Evolutionary conservation across 2,113 vertebrate genomes (phyloP), one percentile per base, ranked within the genome.

Genomic region (Oryzias celebensis): DNA sequence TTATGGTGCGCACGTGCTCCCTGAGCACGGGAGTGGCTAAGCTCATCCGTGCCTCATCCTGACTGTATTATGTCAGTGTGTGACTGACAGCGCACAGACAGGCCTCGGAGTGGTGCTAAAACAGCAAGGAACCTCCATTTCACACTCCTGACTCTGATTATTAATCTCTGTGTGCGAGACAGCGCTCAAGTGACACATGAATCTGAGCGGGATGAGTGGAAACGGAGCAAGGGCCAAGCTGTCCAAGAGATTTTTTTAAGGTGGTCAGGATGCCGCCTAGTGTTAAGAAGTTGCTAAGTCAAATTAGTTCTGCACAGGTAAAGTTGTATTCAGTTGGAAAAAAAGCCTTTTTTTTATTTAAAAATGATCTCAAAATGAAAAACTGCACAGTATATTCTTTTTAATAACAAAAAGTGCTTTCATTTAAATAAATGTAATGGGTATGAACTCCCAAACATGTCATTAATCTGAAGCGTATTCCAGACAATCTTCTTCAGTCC

Each of bases 401-500:
- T 2, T 36, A 36, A 36, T 36, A 8, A 36, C 8, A 46, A 71
- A 68, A 52, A 16, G 20, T 22, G 24, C 53, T 58, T 26, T 48
- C 58, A 10, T 28, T 71, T 75, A 10, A 24, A 5, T 22, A 48
- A 46, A 52, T 60, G 62, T 23, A 17, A 60, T 50, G 62, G 63
- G 52, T 65, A 60, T 48, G 18, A 74, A 52, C 60, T 22, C 63
- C 72, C 75, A 85, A 85, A 81, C 80, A 77, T 84, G 66, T 71
- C 80, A 77, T 84, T 68, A 70, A 83, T 78, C 65, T 44, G 62
- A 66, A 74, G 76, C 65, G 79, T 78, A 87, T 87, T 66, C 75
- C 79, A 85, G 88, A 91, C 89, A 88, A 88, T 90, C 87, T 88
- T 90, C 73, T 91, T 81, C 72, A 73, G 71, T 91, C 65, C 85